Percentiles rank a stretch among this genome's conserved stretches.
phyloP scores from a whole-genome alignment of 2,113 vertebrate species.

The Butastur rufipennis region DNA sequence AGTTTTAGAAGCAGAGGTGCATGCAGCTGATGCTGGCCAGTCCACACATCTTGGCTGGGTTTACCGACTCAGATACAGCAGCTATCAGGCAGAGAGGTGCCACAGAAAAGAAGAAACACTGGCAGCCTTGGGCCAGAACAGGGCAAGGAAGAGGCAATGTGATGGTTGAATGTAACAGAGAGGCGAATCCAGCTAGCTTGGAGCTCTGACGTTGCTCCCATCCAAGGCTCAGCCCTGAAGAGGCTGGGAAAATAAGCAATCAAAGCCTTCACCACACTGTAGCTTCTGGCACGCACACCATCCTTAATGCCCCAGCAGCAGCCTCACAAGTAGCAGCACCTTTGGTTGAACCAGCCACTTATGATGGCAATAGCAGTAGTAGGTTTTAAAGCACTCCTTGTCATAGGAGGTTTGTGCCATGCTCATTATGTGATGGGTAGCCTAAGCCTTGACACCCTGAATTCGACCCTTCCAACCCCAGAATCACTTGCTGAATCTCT shows the following conservation, averaged over 20 bases:
- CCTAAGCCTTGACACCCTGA: neutral
- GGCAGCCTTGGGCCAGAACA: neutral
- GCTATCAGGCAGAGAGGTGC: neutral
- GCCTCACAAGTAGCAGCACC: neutral
- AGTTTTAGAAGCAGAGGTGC: neutral
- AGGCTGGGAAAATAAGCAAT: neutral
- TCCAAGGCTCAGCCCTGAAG: neutral
- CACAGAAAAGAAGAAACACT: neutral
- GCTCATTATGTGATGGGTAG: neutral
- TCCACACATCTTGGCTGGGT: neutral
- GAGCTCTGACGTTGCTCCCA: neutral
- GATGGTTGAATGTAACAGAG: neutral
- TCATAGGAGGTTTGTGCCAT: neutral
- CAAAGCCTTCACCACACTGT: neutral
- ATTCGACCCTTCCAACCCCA: neutral
- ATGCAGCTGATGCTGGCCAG: neutral
- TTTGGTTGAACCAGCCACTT: neutral
- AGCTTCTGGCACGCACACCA: neutral
- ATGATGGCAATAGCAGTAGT: rapidly evolving
- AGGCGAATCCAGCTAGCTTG: neutral
- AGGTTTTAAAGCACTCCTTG: neutral
- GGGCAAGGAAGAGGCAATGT: neutral
- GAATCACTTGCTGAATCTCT: neutral
- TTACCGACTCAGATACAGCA: neutral
- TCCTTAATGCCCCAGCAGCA: neutral